Evolutionary conservation across 2,797 vertebrate species (phyloP).

Genomic region (Propithecus deckenii): DNA sequence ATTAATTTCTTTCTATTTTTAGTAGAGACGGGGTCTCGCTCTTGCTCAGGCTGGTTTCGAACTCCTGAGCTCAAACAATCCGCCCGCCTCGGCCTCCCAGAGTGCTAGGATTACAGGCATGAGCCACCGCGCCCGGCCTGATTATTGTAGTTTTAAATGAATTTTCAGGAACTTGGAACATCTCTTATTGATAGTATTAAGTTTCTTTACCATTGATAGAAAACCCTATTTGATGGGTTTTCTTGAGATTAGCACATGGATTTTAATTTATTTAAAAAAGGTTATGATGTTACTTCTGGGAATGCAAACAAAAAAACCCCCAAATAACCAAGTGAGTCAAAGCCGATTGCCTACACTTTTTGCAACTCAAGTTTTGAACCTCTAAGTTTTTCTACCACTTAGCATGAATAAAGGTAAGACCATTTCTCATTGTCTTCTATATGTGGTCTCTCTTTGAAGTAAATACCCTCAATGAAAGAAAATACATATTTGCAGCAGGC

Average conservation of each 20-base stretch:
- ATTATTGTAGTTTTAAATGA: neutral
- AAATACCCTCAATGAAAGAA: neutral
- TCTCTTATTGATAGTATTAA: neutral
- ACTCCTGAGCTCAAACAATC: too few relatives aligned
- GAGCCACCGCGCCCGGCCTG: too few relatives aligned
- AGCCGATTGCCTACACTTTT: neutral
- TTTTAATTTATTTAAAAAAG: slow-evolving; percentile 34
- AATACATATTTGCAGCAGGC: neutral
- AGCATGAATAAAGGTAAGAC: neutral
- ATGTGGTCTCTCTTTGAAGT: neutral
- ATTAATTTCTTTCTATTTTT: too few relatives aligned
- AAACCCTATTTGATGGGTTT: neutral
- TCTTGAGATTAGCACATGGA: neutral
- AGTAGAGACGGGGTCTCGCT: too few relatives aligned
- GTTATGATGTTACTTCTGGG: neutral
- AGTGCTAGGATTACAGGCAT: neutral
- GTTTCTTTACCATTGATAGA: neutral
- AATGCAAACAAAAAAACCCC: neutral
- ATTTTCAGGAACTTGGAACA: neutral
- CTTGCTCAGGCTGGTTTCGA: too few relatives aligned
- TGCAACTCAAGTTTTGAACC: neutral
- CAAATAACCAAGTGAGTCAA: neutral
- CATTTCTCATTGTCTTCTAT: neutral
- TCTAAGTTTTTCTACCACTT: neutral
- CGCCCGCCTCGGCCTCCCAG: too few relatives aligned